Percentiles rank a stretch among this genome's conserved stretches.
phyloP scores from a whole-genome alignment of 2,113 vertebrate species.

The Gymnarchus niloticus region DNA sequence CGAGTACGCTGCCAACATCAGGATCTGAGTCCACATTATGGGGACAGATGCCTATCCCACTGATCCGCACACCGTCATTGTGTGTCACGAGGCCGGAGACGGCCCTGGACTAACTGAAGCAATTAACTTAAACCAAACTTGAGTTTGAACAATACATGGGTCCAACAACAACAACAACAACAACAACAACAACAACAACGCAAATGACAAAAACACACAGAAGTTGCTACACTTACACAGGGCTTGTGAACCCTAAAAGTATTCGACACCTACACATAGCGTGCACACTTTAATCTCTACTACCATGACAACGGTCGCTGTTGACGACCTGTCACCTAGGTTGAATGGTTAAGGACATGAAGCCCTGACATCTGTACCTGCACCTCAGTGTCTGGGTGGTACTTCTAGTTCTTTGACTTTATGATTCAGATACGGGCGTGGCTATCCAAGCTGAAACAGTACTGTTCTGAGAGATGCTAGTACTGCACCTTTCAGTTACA shows the following conservation, averaged over 20 bases:
- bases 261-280: slow-evolving; percentile 23
- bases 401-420: no score
- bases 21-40: no score
- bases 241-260: not conserved
- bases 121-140: no score
- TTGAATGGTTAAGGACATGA: not conserved
- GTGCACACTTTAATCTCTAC: slow-evolving; percentile 18
- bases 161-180: no score
- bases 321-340: slow-evolving; percentile 21
- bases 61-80: no score
- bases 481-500: not conserved
- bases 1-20: no score
- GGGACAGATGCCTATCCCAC: no score
- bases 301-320: slow-evolving; percentile 31
- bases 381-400: no score
- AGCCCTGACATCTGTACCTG: not conserved
- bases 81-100: no score
- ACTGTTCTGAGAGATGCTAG: not conserved
- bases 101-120: no score
- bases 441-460: not conserved
- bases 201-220: not conserved
- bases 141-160: no score
- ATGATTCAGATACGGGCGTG: no score
- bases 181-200: not conserved
- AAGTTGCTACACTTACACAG: not conserved